Evolutionary conservation across 2,888 invertebrate genomes (phyloP).

Genomic region (Rhingia campestris): DNA sequence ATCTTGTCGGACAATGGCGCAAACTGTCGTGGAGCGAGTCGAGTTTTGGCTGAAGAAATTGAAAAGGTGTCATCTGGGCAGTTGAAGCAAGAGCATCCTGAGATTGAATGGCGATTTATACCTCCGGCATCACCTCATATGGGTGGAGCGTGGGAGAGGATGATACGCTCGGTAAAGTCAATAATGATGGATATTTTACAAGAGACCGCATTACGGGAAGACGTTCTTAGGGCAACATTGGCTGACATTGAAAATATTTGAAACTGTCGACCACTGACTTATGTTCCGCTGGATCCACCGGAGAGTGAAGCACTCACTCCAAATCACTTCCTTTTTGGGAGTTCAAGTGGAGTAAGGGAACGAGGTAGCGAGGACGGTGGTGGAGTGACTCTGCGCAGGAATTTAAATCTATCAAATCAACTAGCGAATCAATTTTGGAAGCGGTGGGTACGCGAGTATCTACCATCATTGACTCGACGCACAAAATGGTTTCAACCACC

Average conservation of each 20-base stretch:
- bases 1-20: slow-evolving; percentile 66
- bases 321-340: slow-evolving; percentile 56
- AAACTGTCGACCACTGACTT: slow-evolving; percentile 59
- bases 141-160: slow-evolving; percentile 67
- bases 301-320: slow-evolving; percentile 60
- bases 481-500: slow-evolving; percentile 43
- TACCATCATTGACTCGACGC: slow-evolving; percentile 47
- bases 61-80: slow-evolving; percentile 23
- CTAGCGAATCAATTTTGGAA: slow-evolving; percentile 62
- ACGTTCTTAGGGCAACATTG: slow-evolving; percentile 47
- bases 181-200: slow-evolving; percentile 54
- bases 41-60: slow-evolving; percentile 19
- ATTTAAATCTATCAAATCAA: slow-evolving; percentile 45
- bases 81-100: slow-evolving; percentile 40
- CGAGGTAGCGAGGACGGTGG: slow-evolving; percentile 39
- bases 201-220: slow-evolving; percentile 34
- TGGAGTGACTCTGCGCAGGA: slow-evolving; percentile 36
- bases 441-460: slow-evolving; percentile 56
- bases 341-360: slow-evolving; percentile 35
- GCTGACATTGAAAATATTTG: slow-evolving; percentile 61
- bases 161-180: slow-evolving; percentile 67
- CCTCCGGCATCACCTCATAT: slow-evolving; percentile 64
- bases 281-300: slow-evolving; percentile 58
- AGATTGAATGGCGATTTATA: slow-evolving; percentile 53
- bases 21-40: slow-evolving; percentile 62